These are phyloP conservation scores for Lepilemur ruficaudatus DNA, from an alignment of 2,797 vertebrate species.

Conservation along the genomic window DNA sequence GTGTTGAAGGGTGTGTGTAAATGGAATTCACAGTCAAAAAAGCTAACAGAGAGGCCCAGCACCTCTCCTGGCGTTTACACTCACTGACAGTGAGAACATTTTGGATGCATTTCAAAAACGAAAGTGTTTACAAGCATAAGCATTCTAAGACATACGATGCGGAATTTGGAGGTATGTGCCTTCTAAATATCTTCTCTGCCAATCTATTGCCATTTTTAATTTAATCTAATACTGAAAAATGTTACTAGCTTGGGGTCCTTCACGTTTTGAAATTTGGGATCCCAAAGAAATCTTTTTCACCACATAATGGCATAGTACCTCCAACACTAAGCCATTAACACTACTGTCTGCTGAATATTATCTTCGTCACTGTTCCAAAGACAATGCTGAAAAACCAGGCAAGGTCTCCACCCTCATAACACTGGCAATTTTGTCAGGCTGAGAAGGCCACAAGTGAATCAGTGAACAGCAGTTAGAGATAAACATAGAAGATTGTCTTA, in stretches of 20 bases:
- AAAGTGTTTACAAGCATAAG: slow-evolving; percentile 75
- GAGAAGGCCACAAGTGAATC: not conserved
- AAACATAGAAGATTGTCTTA: not conserved
- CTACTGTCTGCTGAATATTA: not conserved
- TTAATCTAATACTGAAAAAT: slow-evolving; percentile 1
- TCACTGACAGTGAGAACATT: slow-evolving; percentile 66
- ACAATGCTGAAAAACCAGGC: not conserved
- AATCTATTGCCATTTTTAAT: slow-evolving; percentile 45
- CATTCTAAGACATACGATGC: slow-evolving; percentile 55
- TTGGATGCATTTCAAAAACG: slow-evolving; percentile 74
- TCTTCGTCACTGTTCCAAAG: not conserved
- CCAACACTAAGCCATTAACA: not conserved
- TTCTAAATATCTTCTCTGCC: slow-evolving; percentile 59
- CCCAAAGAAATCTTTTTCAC: not conserved
- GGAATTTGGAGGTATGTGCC: slow-evolving; percentile 47
- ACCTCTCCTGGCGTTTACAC: slow-evolving; percentile 71
- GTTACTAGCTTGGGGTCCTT: slow-evolving; percentile 5
- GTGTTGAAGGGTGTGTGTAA: slow-evolving; percentile 75
- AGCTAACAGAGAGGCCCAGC: slow-evolving; percentile 68
- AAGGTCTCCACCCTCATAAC: not conserved
- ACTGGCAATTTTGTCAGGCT: not conserved
- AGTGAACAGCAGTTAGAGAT: not conserved
- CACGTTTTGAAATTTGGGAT: not conserved
- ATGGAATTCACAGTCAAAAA: slow-evolving; percentile 79
- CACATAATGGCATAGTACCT: not conserved